Percentiles rank a stretch among this genome's conserved stretches.
phyloP scores from a whole-genome alignment of 2,797 vertebrate genomes.

The Triplophysa bombifrons region DNA sequence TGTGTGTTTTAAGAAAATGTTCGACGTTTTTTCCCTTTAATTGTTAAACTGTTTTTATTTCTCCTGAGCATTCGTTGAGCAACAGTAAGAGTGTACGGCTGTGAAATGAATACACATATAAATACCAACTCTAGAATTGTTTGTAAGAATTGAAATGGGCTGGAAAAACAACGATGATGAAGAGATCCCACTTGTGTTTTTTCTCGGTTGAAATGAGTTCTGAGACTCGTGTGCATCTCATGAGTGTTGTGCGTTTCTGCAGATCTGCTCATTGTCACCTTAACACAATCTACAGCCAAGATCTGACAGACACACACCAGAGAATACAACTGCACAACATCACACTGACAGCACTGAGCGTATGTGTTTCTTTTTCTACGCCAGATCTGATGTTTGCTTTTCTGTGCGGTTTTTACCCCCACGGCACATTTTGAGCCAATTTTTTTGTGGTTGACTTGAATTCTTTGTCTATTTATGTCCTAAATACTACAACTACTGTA shows the following conservation, averaged over 20 bases:
- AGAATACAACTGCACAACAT: conserved; percentile 57
- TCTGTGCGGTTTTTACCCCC: conserved; percentile 16
- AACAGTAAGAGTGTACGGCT: not conserved
- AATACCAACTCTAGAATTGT: not conserved
- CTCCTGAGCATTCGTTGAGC: not conserved
- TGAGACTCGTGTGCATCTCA: conserved; percentile 18
- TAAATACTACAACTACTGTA: not conserved
- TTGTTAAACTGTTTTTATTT: not conserved
- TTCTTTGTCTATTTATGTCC: not conserved
- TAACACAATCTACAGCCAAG: conserved; percentile 66
- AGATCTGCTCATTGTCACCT: conserved; percentile 49
- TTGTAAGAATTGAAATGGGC: not conserved
- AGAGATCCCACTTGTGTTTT: not conserved
- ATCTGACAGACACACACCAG: conserved; percentile 58
- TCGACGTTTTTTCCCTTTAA: not conserved
- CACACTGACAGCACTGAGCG: conserved; percentile 56
- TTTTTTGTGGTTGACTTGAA: not conserved
- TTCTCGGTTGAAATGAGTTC: not conserved
- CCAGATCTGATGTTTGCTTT: conserved; percentile 37
- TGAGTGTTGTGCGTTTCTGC: conserved; percentile 47
- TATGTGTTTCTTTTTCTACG: conserved; percentile 4
- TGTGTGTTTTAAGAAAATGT: not conserved
- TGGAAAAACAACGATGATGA: not conserved
- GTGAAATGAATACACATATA: not conserved
- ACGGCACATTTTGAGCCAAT: conserved; percentile 4